phyloP scores from a whole-genome alignment of 1,140 invertebrate species.

The Parasteatoda tepidariorum region DNA sequence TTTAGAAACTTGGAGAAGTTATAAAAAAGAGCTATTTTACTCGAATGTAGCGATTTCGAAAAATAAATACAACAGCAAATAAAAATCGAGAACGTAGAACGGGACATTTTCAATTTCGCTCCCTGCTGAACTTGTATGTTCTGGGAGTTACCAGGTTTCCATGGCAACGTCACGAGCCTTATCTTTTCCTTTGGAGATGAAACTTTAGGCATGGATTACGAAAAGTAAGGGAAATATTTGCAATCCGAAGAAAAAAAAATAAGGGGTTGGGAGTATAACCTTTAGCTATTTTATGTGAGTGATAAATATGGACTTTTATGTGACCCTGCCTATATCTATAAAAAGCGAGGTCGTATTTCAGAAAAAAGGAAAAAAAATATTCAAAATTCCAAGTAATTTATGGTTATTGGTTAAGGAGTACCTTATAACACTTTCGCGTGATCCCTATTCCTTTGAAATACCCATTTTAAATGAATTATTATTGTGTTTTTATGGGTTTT shows the following conservation, averaged over 20 bases:
- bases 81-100: slow-evolving; percentile 2
- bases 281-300: slow-evolving; percentile 32
- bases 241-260: slow-evolving; percentile 13
- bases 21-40: slow-evolving; percentile 33
- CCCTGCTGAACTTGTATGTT: slow-evolving; percentile 39
- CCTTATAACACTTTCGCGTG: slow-evolving; percentile 12
- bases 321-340: slow-evolving; percentile 39
- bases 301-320: slow-evolving; percentile 49
- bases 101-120: slow-evolving; percentile 54
- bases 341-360: slow-evolving; percentile 28
- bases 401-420: slow-evolving; percentile 31
- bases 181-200: slow-evolving; percentile 54
- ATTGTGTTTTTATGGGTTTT: not conserved
- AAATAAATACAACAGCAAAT: slow-evolving; percentile 44
- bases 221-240: slow-evolving; percentile 58
- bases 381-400: slow-evolving; percentile 36
- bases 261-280: not conserved
- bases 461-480: not conserved
- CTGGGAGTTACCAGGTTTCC: slow-evolving; percentile 20
- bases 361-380: not conserved
- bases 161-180: slow-evolving; percentile 43
- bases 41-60: slow-evolving; percentile 19
- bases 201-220: slow-evolving; percentile 57
- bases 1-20: slow-evolving; percentile 31
- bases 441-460: not conserved